These are phyloP conservation scores for Chinchilla lanigera DNA, from an alignment of 2,113 vertebrate genomes.

Conservation along the genomic window DNA sequence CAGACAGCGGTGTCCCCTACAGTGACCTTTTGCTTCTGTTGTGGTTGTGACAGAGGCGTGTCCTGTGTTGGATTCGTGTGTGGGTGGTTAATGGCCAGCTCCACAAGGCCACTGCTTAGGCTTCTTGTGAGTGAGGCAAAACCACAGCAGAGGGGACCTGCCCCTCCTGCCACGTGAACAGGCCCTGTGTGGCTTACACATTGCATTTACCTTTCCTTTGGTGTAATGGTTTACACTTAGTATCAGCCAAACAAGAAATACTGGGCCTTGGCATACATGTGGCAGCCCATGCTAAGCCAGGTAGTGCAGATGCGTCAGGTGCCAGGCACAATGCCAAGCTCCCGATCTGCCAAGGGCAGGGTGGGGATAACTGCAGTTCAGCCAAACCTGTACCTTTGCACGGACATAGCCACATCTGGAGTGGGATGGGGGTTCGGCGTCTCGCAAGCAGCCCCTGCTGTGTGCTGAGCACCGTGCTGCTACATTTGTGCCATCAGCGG, in stretches of 20 bases:
- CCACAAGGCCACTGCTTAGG: neutral
- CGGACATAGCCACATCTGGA: neutral
- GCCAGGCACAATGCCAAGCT: neutral
- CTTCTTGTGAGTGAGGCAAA: conserved; percentile 23
- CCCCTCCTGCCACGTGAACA: neutral
- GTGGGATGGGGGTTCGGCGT: neutral
- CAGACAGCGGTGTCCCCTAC: neutral
- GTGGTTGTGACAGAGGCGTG: neutral
- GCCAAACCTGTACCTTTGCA: neutral
- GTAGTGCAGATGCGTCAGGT: neutral
- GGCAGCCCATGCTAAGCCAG: neutral
- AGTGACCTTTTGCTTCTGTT: neutral
- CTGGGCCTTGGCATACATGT: neutral
- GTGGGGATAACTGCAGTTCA: neutral
- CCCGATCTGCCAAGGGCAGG: neutral
- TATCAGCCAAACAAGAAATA: conserved; percentile 35
- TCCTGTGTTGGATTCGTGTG: neutral
- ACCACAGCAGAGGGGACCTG: neutral
- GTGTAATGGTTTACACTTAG: neutral
- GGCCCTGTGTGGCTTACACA: neutral
- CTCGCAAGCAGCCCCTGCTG: neutral
- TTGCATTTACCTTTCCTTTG: neutral
- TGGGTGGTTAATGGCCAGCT: neutral
- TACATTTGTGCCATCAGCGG: neutral
- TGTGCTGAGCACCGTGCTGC: neutral